These are phyloP conservation scores for Nomada fucata DNA, from an alignment of 2,888 invertebrate genomes.

Conservation along the genomic window DNA sequence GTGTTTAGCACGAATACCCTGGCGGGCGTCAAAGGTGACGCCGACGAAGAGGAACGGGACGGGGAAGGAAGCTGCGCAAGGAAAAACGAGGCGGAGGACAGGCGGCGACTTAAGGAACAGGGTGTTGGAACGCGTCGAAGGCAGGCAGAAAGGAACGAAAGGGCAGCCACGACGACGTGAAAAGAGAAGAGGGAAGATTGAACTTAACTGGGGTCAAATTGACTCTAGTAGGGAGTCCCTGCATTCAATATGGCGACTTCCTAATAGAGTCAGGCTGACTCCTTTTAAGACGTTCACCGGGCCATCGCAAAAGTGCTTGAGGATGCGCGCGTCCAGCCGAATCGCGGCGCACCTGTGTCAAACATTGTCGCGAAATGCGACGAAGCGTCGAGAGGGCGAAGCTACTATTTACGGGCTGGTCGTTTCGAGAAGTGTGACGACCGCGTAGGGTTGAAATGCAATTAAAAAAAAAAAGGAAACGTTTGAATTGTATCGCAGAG, in stretches of 20 bases:
- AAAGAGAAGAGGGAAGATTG: conserved; percentile 80
- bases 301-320: conserved; percentile 64
- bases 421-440: background rate
- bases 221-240: conserved; percentile 99
- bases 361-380: conserved; percentile 49
- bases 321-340: conserved; percentile 50
- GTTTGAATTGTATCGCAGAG: background rate
- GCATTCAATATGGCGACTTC: conserved; percentile 93
- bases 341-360: conserved; percentile 53
- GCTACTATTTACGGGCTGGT: background rate
- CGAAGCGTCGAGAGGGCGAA: background rate
- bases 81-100: background rate
- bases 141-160: background rate
- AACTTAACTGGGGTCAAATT: conserved; percentile 96
- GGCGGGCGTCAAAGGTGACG: conserved; percentile 53
- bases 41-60: conserved; percentile 40
- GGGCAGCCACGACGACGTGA: conserved; percentile 26
- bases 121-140: conserved; percentile 9
- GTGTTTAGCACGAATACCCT: conserved; percentile 55
- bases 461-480: background rate
- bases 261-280: conserved; percentile 99
- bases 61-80: background rate
- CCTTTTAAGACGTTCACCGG: conserved; percentile 90
- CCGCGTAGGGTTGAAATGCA: too few relatives aligned
- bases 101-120: conserved; percentile 17